Conservation (phyloP, 2,113 vertebrate genomes). For the Cryptotis parvus region DNA sequence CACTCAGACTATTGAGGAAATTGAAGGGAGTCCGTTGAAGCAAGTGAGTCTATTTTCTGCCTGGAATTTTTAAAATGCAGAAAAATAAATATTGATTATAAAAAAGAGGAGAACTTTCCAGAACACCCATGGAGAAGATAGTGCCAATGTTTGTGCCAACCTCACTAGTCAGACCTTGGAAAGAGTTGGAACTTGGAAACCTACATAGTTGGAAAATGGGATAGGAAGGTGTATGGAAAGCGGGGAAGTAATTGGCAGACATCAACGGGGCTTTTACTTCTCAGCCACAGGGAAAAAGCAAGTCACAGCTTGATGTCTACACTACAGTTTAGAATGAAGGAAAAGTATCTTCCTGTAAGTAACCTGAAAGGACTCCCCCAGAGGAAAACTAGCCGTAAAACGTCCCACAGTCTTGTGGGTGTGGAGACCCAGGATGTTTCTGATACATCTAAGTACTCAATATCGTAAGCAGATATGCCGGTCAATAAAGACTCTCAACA, state of each 20-base stretch:
- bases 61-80: constrained; percentile 18
- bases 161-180: background rate
- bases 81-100: constrained; percentile 9
- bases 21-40: background rate
- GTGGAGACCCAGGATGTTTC: background rate
- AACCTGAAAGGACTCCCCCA: background rate
- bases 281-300: background rate
- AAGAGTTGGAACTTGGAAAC: constrained; percentile 12
- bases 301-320: background rate
- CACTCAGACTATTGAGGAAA: constrained; percentile 9
- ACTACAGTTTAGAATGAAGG: background rate
- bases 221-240: background rate
- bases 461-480: background rate
- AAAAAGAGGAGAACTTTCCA: background rate
- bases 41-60: background rate
- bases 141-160: background rate
- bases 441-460: background rate
- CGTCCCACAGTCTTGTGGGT: background rate
- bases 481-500: background rate
- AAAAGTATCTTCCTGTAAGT: background rate
- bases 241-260: background rate
- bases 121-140: constrained; percentile 1
- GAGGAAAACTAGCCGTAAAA: background rate
- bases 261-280: background rate
- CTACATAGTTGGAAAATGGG: background rate